Evolutionary conservation across 1,140 invertebrate genomes (phyloP).

Genomic region (Spodoptera frugiperda): DNA sequence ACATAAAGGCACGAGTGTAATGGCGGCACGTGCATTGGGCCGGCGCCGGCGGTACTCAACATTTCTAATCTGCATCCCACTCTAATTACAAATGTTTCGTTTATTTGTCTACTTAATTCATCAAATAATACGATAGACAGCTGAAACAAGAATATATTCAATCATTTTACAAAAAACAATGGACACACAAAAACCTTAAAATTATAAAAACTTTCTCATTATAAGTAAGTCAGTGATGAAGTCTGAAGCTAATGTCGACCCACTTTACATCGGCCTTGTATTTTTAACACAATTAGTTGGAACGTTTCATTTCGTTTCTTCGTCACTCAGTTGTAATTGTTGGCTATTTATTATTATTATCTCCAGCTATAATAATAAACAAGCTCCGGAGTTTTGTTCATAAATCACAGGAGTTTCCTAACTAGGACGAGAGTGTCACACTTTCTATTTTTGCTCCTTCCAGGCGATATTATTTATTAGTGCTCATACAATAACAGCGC

Average conservation of each 20-base stretch:
- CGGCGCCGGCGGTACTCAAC: constrained; percentile 12
- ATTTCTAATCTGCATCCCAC: not conserved
- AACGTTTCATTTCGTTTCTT: not conserved
- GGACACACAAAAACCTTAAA: no score
- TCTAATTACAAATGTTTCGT: no score
- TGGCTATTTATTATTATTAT: constrained; percentile 34
- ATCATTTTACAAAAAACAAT: no score
- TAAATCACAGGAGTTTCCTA: constrained; percentile 48
- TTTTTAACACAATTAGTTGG: not conserved
- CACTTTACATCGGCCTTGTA: not conserved
- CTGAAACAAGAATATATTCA: no score
- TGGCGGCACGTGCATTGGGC: not conserved
- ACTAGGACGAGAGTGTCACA: constrained; percentile 29
- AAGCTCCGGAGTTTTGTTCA: constrained; percentile 38
- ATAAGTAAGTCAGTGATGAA: no score
- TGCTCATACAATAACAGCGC: constrained; percentile 6
- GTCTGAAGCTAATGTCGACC: no score
- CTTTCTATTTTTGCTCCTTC: constrained; percentile 27
- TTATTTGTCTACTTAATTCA: no score
- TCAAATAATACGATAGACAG: no score
- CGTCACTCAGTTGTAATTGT: constrained; percentile 7
- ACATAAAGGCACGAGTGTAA: constrained; percentile 18
- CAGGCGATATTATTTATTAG: constrained; percentile 28
- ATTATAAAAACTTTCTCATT: no score
- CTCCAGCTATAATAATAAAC: constrained; percentile 44